Evolutionary conservation across 1,140 invertebrate species (phyloP).

Genomic region (Riptortus pedestris): DNA sequence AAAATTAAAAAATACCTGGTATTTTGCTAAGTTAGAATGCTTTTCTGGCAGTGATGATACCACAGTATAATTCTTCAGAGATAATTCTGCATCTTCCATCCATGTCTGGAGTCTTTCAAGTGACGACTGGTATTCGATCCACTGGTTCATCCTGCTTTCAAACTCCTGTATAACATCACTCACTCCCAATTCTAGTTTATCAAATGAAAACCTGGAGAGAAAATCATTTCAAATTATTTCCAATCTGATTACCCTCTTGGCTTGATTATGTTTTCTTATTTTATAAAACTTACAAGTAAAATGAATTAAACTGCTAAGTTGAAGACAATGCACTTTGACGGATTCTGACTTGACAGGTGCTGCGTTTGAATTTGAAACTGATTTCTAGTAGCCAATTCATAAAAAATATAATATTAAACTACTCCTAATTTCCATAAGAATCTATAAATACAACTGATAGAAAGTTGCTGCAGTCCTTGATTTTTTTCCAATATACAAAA

Average conservation of each 20-base stretch:
- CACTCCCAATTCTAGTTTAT: slow-evolving; percentile 66
- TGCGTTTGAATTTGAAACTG: too few relatives aligned
- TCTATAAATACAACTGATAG: too few relatives aligned
- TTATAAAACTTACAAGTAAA: background rate
- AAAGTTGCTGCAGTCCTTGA: too few relatives aligned
- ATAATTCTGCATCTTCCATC: slow-evolving; percentile 75
- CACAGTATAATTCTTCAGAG: slow-evolving; percentile 73
- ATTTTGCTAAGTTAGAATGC: slow-evolving; percentile 76
- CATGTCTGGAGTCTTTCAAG: slow-evolving; percentile 71
- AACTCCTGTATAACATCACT: slow-evolving; percentile 65
- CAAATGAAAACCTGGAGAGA: slow-evolving; percentile 56
- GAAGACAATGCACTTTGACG: background rate
- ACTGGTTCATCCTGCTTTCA: slow-evolving; percentile 76
- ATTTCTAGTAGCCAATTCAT: too few relatives aligned
- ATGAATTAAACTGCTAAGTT: background rate
- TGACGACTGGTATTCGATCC: slow-evolving; percentile 80
- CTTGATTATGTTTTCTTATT: background rate
- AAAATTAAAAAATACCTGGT: slow-evolving; percentile 53
- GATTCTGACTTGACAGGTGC: background rate
- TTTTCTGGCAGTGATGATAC: slow-evolving; percentile 83
- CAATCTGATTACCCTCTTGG: background rate
- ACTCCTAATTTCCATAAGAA: too few relatives aligned
- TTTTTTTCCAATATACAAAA: too few relatives aligned
- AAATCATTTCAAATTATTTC: too few relatives aligned
- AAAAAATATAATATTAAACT: too few relatives aligned